A percentile compares a stretch with the other conserved stretches of the same genome.
Conservation (phyloP, 1,140 invertebrate species). For the Drosophila melanica region DNA sequence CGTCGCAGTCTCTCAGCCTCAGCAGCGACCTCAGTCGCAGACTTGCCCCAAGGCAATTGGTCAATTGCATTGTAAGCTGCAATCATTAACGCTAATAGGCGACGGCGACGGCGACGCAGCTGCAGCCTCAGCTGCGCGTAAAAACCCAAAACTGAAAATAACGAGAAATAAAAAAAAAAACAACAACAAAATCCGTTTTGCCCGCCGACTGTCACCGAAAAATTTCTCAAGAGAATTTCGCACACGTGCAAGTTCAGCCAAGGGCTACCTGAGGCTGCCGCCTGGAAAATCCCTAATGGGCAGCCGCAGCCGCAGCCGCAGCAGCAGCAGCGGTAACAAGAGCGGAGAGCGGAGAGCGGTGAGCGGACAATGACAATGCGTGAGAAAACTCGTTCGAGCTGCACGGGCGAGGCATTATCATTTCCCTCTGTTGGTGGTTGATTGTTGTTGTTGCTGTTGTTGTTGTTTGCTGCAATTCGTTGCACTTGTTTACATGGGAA, state of each 20-base stretch:
- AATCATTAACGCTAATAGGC: slow-evolving; percentile 81
- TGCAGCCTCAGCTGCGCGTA: slow-evolving; percentile 40
- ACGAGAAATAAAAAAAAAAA: too few relatives aligned
- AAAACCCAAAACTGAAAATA: slow-evolving; percentile 21
- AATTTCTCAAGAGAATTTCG: slow-evolving; percentile 54
- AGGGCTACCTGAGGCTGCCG: slow-evolving; percentile 34
- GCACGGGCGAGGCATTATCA: slow-evolving; percentile 50
- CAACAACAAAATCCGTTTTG: slow-evolving; percentile 29
- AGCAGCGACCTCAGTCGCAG: slow-evolving; percentile 8
- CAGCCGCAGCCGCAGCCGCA: slow-evolving; percentile 8
- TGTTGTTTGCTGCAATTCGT: slow-evolving; percentile 55
- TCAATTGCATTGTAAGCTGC: slow-evolving; percentile 75
- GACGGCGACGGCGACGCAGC: slow-evolving; percentile 21
- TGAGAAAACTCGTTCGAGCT: slow-evolving; percentile 71
- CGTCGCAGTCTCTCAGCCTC: slow-evolving; percentile 16
- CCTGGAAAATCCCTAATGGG: slow-evolving; percentile 69
- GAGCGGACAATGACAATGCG: slow-evolving; percentile 45
- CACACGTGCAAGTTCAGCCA: slow-evolving; percentile 63
- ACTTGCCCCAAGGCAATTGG: slow-evolving; percentile 56
- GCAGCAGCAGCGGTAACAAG: slow-evolving; percentile 7
- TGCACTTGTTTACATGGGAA: slow-evolving; percentile 82
- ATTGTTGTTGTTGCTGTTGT: slow-evolving; percentile 11
- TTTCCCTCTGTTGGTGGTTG: slow-evolving; percentile 16
- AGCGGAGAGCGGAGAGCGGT: background rate
- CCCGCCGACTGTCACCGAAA: slow-evolving; percentile 36